Base-by-base conservation (phyloP, 2,888 invertebrate species). In the Phasia obesa region DNA sequence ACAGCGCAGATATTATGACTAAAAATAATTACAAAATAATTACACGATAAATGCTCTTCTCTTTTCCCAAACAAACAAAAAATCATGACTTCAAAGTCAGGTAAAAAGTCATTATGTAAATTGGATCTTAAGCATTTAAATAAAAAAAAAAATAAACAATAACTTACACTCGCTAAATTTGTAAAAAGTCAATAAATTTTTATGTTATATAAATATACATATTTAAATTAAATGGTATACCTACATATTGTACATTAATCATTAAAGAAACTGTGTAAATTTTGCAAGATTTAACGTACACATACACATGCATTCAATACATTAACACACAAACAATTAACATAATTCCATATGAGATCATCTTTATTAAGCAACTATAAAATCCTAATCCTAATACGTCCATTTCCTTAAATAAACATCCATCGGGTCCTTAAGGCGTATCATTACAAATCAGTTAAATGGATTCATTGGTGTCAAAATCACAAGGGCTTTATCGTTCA, bases 61-160 rank as follows among this genome's bases (percentile, higher is more conserved):
- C n/a, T n/a, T n/a, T n/a, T n/a, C n/a, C n/a, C n/a, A n/a, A n/a
- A n/a, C n/a, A n/a, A n/a, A n/a, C n/a, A n/a, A n/a, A n/a, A n/a
- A n/a, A n/a, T n/a, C n/a, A n/a, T 27, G 6, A 27, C 6, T 27
- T 27, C 6, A 31, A 31, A 31, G 9, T 31, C 4, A 9, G 9
- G 31, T 31, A 35, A 9, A 11, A 35, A 35, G 35, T 35, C 35
- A 35, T 35, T 35, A 11, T 3, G 9, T 35, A 35, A 35, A 35
- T 35, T 35, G 35, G 35, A 35, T 35, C 11, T 83, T 73, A 79
- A 79, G 79, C 79, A 83, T 83, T 83, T 83, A 79, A 75, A 67
- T 47, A 21, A 25, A 42, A 25, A 42, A 23, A 23, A 67, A 64
- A 19, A 17, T 15, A 27, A 67, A 27, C n/a, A n/a, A n/a, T n/a